Conservation (phyloP, 1,140 invertebrate genomes). For the Cyphomyrmex costatus region DNA sequence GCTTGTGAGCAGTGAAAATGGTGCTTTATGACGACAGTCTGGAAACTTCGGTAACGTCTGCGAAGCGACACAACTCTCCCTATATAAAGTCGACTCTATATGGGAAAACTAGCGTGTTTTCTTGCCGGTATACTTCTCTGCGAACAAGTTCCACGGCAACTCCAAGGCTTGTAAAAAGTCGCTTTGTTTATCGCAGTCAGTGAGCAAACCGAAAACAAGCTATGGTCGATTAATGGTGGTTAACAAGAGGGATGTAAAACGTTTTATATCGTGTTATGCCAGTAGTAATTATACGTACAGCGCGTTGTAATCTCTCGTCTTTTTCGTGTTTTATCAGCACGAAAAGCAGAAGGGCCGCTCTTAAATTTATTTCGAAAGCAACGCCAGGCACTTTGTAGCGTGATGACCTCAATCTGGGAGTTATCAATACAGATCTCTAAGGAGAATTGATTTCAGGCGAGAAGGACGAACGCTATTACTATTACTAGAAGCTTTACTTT, state of each 20-base stretch:
- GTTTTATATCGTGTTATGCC: slow-evolving; percentile 8
- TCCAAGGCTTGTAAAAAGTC: slow-evolving; percentile 26
- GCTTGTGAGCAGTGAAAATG: slow-evolving; percentile 70
- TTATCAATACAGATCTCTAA: slow-evolving; percentile 26
- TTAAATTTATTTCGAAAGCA: slow-evolving; percentile 22
- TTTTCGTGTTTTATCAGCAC: slow-evolving; percentile 5
- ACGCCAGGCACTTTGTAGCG: slow-evolving; percentile 5
- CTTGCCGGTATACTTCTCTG: slow-evolving; percentile 37
- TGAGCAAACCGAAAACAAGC: slow-evolving; percentile 21
- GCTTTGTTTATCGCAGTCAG: slow-evolving; percentile 44
- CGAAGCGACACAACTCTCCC: slow-evolving; percentile 68
- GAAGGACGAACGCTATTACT: slow-evolving; percentile 4
- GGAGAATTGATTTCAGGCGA: slow-evolving; percentile 46
- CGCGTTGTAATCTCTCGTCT: slow-evolving; percentile 22
- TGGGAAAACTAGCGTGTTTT: slow-evolving; percentile 65
- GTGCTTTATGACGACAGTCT: slow-evolving; percentile 76
- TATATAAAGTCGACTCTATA: slow-evolving; percentile 72
- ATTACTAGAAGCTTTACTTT: slow-evolving; percentile 47
- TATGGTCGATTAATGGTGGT: slow-evolving; percentile 6
- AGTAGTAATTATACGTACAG: slow-evolving; percentile 7
- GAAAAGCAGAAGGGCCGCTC: background rate
- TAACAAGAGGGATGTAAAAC: background rate
- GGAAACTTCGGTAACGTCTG: slow-evolving; percentile 71
- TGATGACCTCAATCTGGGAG: slow-evolving; percentile 6
- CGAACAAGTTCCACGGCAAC: slow-evolving; percentile 1